Evolutionary conservation across 2,888 invertebrate species (phyloP), one percentile per base, ranked within the genome.

Genomic region (Keiferia lycopersicella): DNA sequence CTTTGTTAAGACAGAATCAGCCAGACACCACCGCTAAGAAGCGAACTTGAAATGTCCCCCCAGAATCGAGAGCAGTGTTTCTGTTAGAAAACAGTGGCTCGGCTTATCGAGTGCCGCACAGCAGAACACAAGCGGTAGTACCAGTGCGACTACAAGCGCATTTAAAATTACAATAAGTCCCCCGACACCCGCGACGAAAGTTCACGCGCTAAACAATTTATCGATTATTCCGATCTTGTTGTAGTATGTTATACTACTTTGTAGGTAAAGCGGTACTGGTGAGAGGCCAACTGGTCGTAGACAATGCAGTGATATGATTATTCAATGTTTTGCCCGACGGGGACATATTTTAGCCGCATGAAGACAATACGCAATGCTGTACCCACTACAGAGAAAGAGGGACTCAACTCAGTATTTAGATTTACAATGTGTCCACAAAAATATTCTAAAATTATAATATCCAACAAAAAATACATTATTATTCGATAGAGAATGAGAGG

Each of bases 161-260:
- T 89, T 88, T 89, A 78, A 88, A 89, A 86, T 87, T 89, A 88
- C 84, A 89, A 89, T 89, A 86, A 87, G 86, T 81, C 82, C 82
- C 76, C 72, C 80, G 79, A 80, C 85, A 82, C 79, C 79, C 70
- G 73, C 79, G 76, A 80, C 78, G 78, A 88, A 87, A 88, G 86
- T 87, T 87, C 87, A 85, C 81, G 81, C 80, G 81, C 77, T 72
- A 75, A 80, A 83, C 82, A 79, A 81, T 83, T 82, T 83, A 84
- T 84, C 82, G 77, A 79, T 77, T 83, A 82, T 81, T 82, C 78
- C 71, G 74, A 84, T 85, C 83, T 82, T 77, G 75, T 77, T 77
- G 76, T 74, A 58, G 22, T 34, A 34, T 34, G 34, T 34, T 34
- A 10, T 10, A 26, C 34, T 34, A 34, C 34, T 34, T 7, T 34